phyloP scores from a whole-genome alignment of 2,113 vertebrate species.

The Myodes glareolus region DNA sequence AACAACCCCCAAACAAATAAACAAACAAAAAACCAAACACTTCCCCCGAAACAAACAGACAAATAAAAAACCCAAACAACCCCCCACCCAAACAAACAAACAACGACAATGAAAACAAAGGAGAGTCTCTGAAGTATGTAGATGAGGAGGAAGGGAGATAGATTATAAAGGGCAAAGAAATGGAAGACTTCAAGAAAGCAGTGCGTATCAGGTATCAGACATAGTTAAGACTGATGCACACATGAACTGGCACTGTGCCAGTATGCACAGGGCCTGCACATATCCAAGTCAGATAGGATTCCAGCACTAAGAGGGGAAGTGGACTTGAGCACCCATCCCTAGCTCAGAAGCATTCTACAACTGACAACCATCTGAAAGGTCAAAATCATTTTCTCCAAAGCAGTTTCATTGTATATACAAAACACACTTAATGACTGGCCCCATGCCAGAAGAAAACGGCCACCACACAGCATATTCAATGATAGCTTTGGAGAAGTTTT shows the following conservation, averaged over 20 bases:
- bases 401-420: background rate
- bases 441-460: background rate
- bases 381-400: background rate
- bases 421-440: background rate
- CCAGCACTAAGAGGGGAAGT: background rate
- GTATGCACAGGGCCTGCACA: background rate
- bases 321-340: background rate
- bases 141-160: background rate
- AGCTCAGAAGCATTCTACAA: background rate
- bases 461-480: background rate
- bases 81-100: no score
- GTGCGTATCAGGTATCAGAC: background rate
- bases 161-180: background rate
- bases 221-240: background rate
- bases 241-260: background rate
- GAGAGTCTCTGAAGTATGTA: background rate
- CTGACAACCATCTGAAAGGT: background rate
- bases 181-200: background rate
- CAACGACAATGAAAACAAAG: no score
- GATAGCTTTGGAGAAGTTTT: background rate
- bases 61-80: no score
- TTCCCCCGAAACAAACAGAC: no score
- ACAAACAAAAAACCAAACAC: background rate
- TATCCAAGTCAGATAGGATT: background rate
- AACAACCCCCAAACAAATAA: no score